Evolutionary conservation across 2,888 invertebrate species (phyloP).

Genomic region (Zonitis immaculata): DNA sequence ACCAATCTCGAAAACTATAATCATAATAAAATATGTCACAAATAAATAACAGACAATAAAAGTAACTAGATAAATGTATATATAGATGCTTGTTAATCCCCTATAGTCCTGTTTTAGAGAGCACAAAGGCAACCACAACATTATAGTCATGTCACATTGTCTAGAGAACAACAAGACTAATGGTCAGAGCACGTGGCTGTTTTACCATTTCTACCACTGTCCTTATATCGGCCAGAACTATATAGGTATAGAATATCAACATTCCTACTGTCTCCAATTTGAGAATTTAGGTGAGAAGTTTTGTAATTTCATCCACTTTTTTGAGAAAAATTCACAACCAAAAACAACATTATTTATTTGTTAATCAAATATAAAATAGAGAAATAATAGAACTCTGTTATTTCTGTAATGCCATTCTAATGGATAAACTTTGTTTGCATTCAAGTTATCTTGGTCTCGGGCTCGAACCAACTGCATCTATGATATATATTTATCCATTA

Average conservation of each 20-base stretch:
- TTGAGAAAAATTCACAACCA: not conserved
- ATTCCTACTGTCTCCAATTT: not conserved
- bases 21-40: constrained; percentile 18
- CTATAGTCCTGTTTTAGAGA: constrained; percentile 22
- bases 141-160: constrained; percentile 37
- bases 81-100: constrained; percentile 24
- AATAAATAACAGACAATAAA: not conserved
- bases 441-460: not conserved
- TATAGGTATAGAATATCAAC: not conserved
- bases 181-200: constrained; percentile 36
- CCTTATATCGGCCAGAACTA: not conserved
- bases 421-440: not conserved
- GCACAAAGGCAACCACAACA: constrained; percentile 33
- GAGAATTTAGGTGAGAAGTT: too few species aligned
- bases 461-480: constrained; percentile 15
- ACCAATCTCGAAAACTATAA: too few species aligned
- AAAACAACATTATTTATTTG: too few species aligned
- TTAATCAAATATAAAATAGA: too few species aligned
- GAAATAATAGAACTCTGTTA: not conserved
- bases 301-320: too few species aligned
- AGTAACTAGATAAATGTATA: too few species aligned
- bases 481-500: constrained; percentile 21
- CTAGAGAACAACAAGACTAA: constrained; percentile 37
- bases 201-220: not conserved
- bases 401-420: not conserved